These are phyloP conservation scores for Pseudachorutes palmiensis DNA, from an alignment of 1,140 invertebrate genomes.

Conservation along the genomic window DNA sequence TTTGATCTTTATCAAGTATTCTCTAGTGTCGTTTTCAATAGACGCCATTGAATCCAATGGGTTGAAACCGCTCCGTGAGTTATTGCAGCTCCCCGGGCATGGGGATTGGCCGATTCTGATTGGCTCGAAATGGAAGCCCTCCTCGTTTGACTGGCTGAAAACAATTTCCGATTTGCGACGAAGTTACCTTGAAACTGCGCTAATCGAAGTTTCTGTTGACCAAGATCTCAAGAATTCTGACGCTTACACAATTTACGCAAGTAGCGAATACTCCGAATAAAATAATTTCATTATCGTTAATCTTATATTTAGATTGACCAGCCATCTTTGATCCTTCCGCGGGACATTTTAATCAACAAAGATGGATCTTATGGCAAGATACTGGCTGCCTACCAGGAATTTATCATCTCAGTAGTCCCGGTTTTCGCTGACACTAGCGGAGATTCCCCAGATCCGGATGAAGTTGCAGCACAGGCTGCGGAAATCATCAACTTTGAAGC, in stretches of 20 bases:
- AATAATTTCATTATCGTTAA: not conserved
- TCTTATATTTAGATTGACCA: constrained; percentile 73
- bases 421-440: constrained; percentile 29
- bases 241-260: constrained; percentile 72
- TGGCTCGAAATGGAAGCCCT: constrained; percentile 50
- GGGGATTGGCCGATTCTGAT: constrained; percentile 52
- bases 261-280: too few relatives aligned
- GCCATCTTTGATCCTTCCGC: constrained; percentile 71
- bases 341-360: constrained; percentile 72
- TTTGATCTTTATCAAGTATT: not conserved
- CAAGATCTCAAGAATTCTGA: constrained; percentile 82
- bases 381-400: constrained; percentile 67
- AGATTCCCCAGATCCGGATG: constrained; percentile 36
- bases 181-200: constrained; percentile 68
- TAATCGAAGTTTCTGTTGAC: constrained; percentile 74
- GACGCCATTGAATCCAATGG: constrained; percentile 15
- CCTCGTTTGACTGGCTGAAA: constrained; percentile 63
- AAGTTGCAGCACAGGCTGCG: constrained; percentile 62
- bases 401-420: constrained; percentile 58
- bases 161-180: constrained; percentile 64
- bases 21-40: constrained; percentile 1
- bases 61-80: constrained; percentile 8
- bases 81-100: constrained; percentile 14
- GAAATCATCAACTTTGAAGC: constrained; percentile 77
- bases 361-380: constrained; percentile 54